phyloP scores from a whole-genome alignment of 2,888 invertebrate species.

The Diadegma fenestrale region DNA sequence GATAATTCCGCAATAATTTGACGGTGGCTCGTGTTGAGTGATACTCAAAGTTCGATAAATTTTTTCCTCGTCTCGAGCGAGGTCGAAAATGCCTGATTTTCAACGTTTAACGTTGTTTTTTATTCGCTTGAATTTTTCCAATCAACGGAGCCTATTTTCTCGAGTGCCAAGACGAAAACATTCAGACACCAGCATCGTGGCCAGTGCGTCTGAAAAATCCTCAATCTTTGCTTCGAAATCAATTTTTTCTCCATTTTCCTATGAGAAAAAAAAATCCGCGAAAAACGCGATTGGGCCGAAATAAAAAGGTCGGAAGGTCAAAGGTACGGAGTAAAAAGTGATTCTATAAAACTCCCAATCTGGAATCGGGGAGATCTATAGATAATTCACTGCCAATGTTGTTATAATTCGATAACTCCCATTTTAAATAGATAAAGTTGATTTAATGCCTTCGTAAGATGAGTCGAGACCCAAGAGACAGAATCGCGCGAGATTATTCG shows the following conservation, averaged over 20 bases:
- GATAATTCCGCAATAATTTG: not conserved
- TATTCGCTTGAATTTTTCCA: not conserved
- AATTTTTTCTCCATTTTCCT: not conserved
- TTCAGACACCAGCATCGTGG: not conserved
- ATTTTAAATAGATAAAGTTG: conserved; percentile 49
- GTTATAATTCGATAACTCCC: conserved; percentile 72
- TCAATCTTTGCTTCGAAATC: not conserved
- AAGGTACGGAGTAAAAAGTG: conserved; percentile 43
- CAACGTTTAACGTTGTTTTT: conserved; percentile 18
- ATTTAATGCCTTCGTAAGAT: conserved; percentile 56
- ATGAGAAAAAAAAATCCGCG: not conserved
- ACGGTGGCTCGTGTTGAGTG: conserved; percentile 9
- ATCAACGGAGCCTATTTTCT: not conserved
- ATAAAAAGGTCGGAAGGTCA: conserved; percentile 28
- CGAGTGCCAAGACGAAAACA: not conserved
- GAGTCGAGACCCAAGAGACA: conserved; percentile 31
- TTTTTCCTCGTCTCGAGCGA: conserved; percentile 8
- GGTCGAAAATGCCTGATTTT: conserved; percentile 14
- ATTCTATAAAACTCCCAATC: conserved; percentile 59
- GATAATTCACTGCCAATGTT: conserved; percentile 82
- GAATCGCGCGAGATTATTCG: conserved; percentile 40
- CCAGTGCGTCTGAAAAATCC: not conserved
- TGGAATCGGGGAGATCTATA: conserved; percentile 63
- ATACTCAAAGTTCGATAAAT: conserved; percentile 47
- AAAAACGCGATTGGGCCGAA: conserved; percentile 11